Evolutionary conservation across 2,797 vertebrate genomes (phyloP).

Genomic region (Catostomus latipinnis): DNA sequence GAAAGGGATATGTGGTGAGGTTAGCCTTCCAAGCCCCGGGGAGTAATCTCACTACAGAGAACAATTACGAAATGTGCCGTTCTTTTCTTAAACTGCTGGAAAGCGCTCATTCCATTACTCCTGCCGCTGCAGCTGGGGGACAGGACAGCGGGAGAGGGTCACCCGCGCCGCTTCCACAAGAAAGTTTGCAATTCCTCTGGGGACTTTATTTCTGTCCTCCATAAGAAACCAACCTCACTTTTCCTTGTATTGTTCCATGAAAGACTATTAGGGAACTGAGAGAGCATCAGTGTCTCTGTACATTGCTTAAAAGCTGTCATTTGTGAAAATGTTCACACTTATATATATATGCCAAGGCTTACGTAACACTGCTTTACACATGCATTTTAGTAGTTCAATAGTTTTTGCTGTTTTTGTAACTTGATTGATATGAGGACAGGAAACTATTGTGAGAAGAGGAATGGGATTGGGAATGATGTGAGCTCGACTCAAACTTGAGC

Average conservation of each 20-base stretch:
- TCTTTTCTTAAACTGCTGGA: conserved; percentile 66
- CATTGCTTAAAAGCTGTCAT: background rate
- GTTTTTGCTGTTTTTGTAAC: background rate
- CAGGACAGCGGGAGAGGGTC: conserved; percentile 65
- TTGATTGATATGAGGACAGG: background rate
- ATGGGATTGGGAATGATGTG: background rate
- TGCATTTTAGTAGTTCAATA: background rate
- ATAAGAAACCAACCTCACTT: conserved; percentile 53
- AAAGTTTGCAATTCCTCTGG: conserved; percentile 62
- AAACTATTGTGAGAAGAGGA: background rate
- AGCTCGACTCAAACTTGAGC: background rate
- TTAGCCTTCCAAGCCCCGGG: conserved; percentile 67
- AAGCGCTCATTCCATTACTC: conserved; percentile 63
- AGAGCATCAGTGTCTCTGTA: conserved; percentile 21
- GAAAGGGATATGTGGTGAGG: conserved; percentile 70
- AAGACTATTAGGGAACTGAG: conserved; percentile 30
- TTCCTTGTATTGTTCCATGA: conserved; percentile 47
- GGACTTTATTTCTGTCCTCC: conserved; percentile 62
- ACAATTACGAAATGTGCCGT: conserved; percentile 70
- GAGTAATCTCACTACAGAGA: conserved; percentile 76
- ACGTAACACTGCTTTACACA: background rate
- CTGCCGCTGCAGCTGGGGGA: conserved; percentile 60
- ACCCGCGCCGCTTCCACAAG: conserved; percentile 44
- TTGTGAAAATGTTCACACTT: conserved; percentile 26
- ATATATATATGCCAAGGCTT: background rate